These are phyloP conservation scores for Parthenolecanium corni DNA, from an alignment of 2,888 invertebrate genomes.

Conservation along the genomic window DNA sequence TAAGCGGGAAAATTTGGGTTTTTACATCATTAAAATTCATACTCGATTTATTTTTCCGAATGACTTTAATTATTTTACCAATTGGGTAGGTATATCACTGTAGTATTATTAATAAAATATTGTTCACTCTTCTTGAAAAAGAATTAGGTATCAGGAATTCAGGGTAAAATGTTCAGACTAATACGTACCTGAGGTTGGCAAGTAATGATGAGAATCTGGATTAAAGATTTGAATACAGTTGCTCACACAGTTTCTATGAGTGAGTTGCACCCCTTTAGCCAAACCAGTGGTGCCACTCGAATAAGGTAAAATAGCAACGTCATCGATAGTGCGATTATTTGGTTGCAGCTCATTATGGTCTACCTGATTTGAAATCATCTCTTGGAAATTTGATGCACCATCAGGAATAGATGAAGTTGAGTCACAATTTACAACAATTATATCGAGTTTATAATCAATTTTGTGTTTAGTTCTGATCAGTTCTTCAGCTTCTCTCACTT, in stretches of 20 bases:
- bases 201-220: constrained; percentile 29
- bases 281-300: constrained; percentile 78
- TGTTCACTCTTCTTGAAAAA: too few relatives aligned
- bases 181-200: constrained; percentile 32
- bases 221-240: constrained; percentile 32
- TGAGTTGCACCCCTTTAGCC: constrained; percentile 61
- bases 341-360: constrained; percentile 41
- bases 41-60: too few relatives aligned
- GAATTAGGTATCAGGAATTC: too few relatives aligned
- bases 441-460: neutral
- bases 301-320: constrained; percentile 60
- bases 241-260: constrained; percentile 40
- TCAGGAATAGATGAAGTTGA: neutral
- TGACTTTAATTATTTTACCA: too few relatives aligned
- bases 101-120: too few relatives aligned
- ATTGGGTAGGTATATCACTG: too few relatives aligned
- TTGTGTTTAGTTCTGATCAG: constrained; percentile 3
- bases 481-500: constrained; percentile 31
- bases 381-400: neutral
- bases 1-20: too few relatives aligned
- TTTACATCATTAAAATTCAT: too few relatives aligned
- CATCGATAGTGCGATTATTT: constrained; percentile 43
- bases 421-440: neutral
- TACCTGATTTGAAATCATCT: neutral
- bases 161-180: too few relatives aligned